Conservation (phyloP, 2,888 invertebrate species). For the Lasioglossum zephyrum region DNA sequence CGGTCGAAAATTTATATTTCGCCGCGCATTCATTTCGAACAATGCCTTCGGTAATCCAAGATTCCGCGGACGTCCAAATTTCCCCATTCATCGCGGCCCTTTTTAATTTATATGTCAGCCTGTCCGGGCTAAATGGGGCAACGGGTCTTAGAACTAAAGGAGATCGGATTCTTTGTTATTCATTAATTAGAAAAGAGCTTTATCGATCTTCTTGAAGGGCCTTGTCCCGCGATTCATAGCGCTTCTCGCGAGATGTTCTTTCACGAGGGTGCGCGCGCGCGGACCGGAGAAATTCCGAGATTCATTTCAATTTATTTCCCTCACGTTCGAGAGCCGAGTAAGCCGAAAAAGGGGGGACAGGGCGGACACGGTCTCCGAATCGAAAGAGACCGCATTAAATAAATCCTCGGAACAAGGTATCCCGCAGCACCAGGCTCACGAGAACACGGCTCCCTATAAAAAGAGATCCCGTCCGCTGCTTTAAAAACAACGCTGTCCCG, state of each 20-base stretch:
- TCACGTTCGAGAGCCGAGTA: not conserved
- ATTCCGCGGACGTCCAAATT: slow-evolving; percentile 28
- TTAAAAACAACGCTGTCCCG: slow-evolving; percentile 20
- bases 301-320: slow-evolving; percentile 34
- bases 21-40: not conserved
- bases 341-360: not conserved
- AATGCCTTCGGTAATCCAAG: slow-evolving; percentile 17
- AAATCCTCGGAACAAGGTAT: slow-evolving; percentile 37
- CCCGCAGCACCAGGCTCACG: not conserved
- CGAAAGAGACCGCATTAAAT: slow-evolving; percentile 26
- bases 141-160: slow-evolving; percentile 1
- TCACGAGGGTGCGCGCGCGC: not conserved
- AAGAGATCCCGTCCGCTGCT: slow-evolving; percentile 28
- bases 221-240: not conserved
- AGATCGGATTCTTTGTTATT: slow-evolving; percentile 6
- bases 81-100: slow-evolving; percentile 6
- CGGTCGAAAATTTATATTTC: slow-evolving; percentile 27
- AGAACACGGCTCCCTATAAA: slow-evolving; percentile 25
- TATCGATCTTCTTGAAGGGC: not conserved
- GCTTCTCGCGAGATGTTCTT: not conserved
- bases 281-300: not conserved
- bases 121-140: not conserved
- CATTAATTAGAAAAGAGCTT: slow-evolving; percentile 24
- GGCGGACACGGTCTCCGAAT: slow-evolving; percentile 4
- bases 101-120: slow-evolving; percentile 28